These are phyloP conservation scores for Platysteira castanea DNA, from an alignment of 2,113 vertebrate genomes.

Conservation along the genomic window DNA sequence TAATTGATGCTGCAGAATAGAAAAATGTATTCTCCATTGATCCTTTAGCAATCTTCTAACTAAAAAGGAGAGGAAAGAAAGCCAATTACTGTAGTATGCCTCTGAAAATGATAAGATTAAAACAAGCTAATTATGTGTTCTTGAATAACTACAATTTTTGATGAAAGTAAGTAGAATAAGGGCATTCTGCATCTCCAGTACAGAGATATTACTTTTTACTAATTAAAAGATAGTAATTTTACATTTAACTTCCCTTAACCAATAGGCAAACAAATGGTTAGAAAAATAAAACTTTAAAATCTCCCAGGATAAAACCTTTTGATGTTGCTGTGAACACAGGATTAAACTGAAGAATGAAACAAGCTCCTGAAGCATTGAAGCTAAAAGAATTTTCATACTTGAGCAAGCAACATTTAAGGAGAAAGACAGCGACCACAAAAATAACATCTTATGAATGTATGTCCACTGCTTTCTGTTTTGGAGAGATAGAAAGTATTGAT, in stretches of 20 bases:
- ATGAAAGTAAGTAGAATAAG: constrained; percentile 69
- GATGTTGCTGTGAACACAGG: neutral
- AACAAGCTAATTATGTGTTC: constrained; percentile 75
- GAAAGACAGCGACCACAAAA: neutral
- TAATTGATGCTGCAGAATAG: constrained; percentile 69
- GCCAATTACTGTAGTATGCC: constrained; percentile 73
- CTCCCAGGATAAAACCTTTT: neutral
- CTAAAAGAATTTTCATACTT: neutral
- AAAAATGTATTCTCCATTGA: constrained; percentile 74
- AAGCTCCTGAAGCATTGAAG: neutral
- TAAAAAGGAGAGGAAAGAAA: constrained; percentile 71
- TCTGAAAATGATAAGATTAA: constrained; percentile 78
- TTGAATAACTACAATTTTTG: constrained; percentile 72
- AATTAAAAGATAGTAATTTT: constrained; percentile 58
- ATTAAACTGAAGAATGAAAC: neutral
- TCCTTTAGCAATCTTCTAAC: constrained; percentile 68
- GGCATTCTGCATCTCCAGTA: constrained; percentile 34
- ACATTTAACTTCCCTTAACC: constrained; percentile 23
- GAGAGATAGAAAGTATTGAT: neutral
- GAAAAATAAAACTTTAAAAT: constrained; percentile 40
- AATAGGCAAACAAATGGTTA: constrained; percentile 7
- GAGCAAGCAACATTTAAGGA: neutral
- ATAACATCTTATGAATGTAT: neutral
- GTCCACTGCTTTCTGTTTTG: neutral
- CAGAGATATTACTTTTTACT: constrained; percentile 57